Conservation (phyloP, 2,113 vertebrate species). For the Galemys pyrenaicus region DNA sequence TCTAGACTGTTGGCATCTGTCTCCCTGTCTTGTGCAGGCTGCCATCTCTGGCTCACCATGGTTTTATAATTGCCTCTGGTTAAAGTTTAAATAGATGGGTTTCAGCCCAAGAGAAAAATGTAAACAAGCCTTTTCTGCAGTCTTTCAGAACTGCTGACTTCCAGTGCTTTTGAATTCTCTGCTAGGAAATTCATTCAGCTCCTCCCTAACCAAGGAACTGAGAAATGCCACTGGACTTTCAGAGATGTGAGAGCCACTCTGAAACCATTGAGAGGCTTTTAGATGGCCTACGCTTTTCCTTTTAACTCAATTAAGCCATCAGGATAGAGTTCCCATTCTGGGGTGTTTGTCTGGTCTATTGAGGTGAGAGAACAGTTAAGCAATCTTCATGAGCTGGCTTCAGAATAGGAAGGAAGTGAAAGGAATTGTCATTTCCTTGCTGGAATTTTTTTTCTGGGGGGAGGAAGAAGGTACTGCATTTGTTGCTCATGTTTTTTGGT, state of each 20-base stretch:
- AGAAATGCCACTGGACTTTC: conserved; percentile 29
- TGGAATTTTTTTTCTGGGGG: conserved; percentile 27
- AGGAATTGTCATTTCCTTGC: conserved; percentile 57
- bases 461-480: background rate
- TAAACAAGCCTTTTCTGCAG: conserved; percentile 70
- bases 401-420: conserved; percentile 56
- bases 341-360: background rate
- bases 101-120: conserved; percentile 73
- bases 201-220: background rate
- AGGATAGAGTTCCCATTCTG: conserved; percentile 57
- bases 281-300: conserved; percentile 56
- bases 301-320: conserved; percentile 75
- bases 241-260: conserved; percentile 37
- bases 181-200: conserved; percentile 68
- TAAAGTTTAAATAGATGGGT: conserved; percentile 76
- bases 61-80: conserved; percentile 80
- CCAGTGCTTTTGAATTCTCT: conserved; percentile 54
- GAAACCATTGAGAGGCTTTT: conserved; percentile 63
- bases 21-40: conserved; percentile 46
- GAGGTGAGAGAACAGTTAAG: conserved; percentile 48
- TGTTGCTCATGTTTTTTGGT: background rate
- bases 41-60: conserved; percentile 68
- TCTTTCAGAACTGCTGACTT: conserved; percentile 74
- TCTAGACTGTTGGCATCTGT: conserved; percentile 65
- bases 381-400: conserved; percentile 11